These are phyloP conservation scores for Xylota segnis DNA, from an alignment of 2,888 invertebrate genomes.

Conservation along the genomic window DNA sequence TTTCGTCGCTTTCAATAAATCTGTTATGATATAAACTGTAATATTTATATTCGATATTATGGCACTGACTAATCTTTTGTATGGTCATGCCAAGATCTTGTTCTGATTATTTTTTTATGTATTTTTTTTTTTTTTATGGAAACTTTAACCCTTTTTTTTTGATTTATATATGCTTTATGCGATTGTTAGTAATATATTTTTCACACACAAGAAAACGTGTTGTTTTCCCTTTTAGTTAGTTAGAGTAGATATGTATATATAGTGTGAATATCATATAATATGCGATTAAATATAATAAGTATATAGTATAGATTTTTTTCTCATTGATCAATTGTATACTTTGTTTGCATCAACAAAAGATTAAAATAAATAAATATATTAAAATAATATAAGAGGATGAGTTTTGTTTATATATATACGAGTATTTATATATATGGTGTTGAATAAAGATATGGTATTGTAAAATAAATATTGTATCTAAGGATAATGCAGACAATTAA, in stretches of 20 bases:
- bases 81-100: slow-evolving; percentile 34
- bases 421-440: slow-evolving; percentile 63
- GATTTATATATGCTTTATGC: slow-evolving; percentile 74
- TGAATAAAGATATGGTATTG: slow-evolving; percentile 37
- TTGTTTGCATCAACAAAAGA: slow-evolving; percentile 52
- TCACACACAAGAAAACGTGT: slow-evolving; percentile 11
- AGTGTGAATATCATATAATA: slow-evolving; percentile 40
- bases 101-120: neutral
- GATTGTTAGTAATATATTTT: slow-evolving; percentile 73
- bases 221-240: slow-evolving; percentile 39
- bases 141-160: slow-evolving; percentile 65
- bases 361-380: slow-evolving; percentile 26
- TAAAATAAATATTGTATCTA: slow-evolving; percentile 10
- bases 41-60: slow-evolving; percentile 27
- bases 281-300: slow-evolving; percentile 47
- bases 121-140: slow-evolving; percentile 59
- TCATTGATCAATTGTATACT: slow-evolving; percentile 72
- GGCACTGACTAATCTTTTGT: slow-evolving; percentile 30
- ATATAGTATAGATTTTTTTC: slow-evolving; percentile 50
- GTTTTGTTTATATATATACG: slow-evolving; percentile 67
- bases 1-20: slow-evolving; percentile 34
- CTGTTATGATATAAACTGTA: slow-evolving; percentile 39
- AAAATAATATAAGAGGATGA: slow-evolving; percentile 29
- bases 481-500: slow-evolving; percentile 26
- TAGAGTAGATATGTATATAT: slow-evolving; percentile 45